Base-by-base conservation (phyloP, 2,797 vertebrate species). In the Platalea minor region DNA sequence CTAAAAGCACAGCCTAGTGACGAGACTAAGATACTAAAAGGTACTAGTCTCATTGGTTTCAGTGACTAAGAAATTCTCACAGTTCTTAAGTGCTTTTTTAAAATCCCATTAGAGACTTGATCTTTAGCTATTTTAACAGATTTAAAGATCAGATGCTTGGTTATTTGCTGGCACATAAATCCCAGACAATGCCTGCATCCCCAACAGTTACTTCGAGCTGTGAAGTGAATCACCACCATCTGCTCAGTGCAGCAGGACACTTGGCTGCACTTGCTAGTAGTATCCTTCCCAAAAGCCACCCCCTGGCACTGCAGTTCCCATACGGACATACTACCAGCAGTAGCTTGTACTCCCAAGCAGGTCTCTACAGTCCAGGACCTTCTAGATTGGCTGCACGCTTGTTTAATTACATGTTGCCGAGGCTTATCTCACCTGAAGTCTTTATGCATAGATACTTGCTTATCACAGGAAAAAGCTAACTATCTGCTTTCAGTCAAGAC, bases 211-310 rank as follows among this genome's bases (percentile, higher is more conserved):
- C 75, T 63, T n/a, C 1, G 17, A 67, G 78, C 64, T 61, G 53
- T 76, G 63, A 85, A 92, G 29, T 88, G 89, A 95, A 92, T 76
- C 89, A 59, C 13, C 3, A 63, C 93, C 93, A 89, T 85, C 87
- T 95, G 91, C 68, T 59, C 13, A 2, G 33, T 68, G 51, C 78
- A 91, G 89, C 45, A 53, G 78, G 85, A 79, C 53, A 33, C 57
- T 81, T 67, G 59, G 59, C 56, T 89, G 59, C 81, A 83, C 60
- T 64, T 67, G 76, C 60, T 54, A n/a, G 46, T 0, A 20, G 43
- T 35, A 50, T n/a, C 81, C 81, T 73, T 79, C 75, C 77, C 85
- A 65, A 80, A 87, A 92, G 48, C 45, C 83, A 72, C 10, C 21
- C 60, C 50, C 13, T 51, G 11, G 53, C 73, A 63, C 39, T 65